Evolutionary conservation across 2,113 vertebrate species (phyloP).

Genomic region (Rana temporaria): DNA sequence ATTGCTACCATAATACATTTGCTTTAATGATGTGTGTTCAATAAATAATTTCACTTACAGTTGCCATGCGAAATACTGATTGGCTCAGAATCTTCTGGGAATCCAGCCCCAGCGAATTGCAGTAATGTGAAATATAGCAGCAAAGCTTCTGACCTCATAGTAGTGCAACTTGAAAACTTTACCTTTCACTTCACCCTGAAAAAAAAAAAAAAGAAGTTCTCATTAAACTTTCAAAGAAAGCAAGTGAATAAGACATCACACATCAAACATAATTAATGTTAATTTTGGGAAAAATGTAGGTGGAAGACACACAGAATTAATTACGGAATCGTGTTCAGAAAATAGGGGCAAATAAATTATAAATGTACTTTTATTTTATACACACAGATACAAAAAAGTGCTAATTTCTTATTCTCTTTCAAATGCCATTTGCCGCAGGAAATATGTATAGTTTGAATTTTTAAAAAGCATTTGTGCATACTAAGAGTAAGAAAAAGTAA

Average conservation of each 20-base stretch:
- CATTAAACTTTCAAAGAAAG: neutral
- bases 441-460: neutral
- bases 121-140: conserved; percentile 97
- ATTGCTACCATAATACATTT: neutral
- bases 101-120: conserved; percentile 90
- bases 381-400: conserved; percentile 16
- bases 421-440: conserved; percentile 24
- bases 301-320: conserved; percentile 14
- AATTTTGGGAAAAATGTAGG: conserved; percentile 25
- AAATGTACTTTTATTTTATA: conserved; percentile 16
- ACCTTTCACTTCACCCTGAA: conserved; percentile 89
- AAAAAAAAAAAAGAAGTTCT: conserved; percentile 58
- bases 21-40: neutral
- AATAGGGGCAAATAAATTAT: conserved; percentile 29
- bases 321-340: neutral
- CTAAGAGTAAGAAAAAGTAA: conserved; percentile 17
- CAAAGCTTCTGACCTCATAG: conserved; percentile 98
- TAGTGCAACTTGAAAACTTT: conserved; percentile 84
- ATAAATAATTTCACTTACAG: conserved; percentile 83
- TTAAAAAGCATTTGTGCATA: conserved; percentile 14
- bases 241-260: neutral
- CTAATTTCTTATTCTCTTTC: conserved; percentile 32
- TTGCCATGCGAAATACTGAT: conserved; percentile 99
- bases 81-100: conserved; percentile 98
- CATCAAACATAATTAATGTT: neutral